Base-by-base conservation (phyloP, 2,797 vertebrate genomes). In the Chelidonichthys spinosus region DNA sequence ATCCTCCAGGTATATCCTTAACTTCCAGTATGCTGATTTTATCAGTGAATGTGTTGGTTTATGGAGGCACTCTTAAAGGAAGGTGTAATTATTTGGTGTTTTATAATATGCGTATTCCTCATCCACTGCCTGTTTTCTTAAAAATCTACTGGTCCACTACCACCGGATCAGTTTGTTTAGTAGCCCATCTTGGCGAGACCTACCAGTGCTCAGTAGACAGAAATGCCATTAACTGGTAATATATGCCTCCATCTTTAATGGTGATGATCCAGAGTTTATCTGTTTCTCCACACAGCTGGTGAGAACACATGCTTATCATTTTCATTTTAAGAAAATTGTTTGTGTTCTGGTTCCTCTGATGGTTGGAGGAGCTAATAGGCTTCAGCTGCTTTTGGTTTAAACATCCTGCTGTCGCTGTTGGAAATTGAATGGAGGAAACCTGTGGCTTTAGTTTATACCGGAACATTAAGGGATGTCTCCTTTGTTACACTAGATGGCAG, bases 401-500 rank as follows among this genome's bases (percentile, higher is more conserved):
- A 25, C 25, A 25, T 53, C 39, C 8, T 32, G 2, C 43, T 37
- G 39, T 32, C 56, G 66, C 25, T 75, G 42, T 64, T 72, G 60
- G 37, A n/a, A 39, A 58, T 50, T 5, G 64, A 82, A 81, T 69
- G 33, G 25, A 33, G 32, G 11, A 44, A 18, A 59, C 49, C 49
- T 50, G 36, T 54, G 11, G 25, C 25, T 60, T 66, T 52, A 53
- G n/a, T 37, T 33, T 53, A 43, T 13, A 40, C 7, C 52, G 37
- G 54, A 67, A 83, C 35, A 59, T 61, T 2, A 53, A 56, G 47
- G 67, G 35, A 42, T 42, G 36, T 74, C 11, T 42, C 15, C 32
- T 69, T 50, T 58, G 44, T 76, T 64, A 47, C 89, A 89, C 87
- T 86, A 93, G 93, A 83, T 92, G 93, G 92, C 92, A 91, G 88